Evolutionary conservation across 2,113 vertebrate species (phyloP).

Genomic region (Megaptera novaeangliae): DNA sequence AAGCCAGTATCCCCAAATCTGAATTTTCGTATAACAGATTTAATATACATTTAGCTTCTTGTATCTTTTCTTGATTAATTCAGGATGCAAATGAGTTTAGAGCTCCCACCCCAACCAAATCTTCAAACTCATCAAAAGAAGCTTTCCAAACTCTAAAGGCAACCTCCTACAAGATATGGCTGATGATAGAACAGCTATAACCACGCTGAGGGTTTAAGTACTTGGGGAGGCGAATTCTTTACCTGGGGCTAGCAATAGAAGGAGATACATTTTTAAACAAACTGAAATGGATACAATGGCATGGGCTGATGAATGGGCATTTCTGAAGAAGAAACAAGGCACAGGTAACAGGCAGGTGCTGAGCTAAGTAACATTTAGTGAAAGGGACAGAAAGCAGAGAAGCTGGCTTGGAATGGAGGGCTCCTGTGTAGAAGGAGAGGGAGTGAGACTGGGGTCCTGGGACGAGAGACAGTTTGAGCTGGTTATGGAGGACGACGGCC

Average conservation of each 20-base stretch:
- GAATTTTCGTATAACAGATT: background rate
- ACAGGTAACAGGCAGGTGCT: background rate
- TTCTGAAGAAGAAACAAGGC: background rate
- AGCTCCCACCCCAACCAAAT: background rate
- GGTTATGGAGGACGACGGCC: accelerated
- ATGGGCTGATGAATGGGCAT: background rate
- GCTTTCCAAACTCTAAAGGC: background rate
- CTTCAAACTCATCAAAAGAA: background rate
- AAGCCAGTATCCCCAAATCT: background rate
- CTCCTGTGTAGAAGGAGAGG: background rate
- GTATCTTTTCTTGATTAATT: background rate
- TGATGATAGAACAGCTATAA: background rate
- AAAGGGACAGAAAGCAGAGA: background rate
- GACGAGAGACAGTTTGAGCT: background rate
- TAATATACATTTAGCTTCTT: background rate
- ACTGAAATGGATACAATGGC: background rate
- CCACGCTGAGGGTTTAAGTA: background rate
- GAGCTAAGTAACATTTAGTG: background rate
- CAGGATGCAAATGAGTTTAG: background rate
- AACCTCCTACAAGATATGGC: background rate
- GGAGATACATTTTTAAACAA: background rate
- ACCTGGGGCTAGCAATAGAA: background rate
- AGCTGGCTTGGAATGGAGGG: background rate
- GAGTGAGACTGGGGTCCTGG: background rate
- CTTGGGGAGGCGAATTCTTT: background rate